Evolutionary conservation across 2,113 vertebrate species (phyloP).

Genomic region (Pituophis catenifer): DNA sequence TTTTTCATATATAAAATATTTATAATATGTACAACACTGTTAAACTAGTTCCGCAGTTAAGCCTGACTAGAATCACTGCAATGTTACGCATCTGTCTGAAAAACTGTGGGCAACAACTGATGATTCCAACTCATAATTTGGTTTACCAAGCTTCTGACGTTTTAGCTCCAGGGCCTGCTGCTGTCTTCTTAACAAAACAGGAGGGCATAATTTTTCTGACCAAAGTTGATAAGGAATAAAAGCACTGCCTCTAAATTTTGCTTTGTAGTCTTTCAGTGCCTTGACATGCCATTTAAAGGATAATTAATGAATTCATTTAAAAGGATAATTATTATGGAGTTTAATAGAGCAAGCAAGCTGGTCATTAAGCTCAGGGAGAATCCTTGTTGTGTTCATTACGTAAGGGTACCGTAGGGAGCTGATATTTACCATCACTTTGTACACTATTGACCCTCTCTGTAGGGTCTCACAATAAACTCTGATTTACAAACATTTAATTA

Average conservation of each 20-base stretch:
- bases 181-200: neutral
- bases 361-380: constrained; percentile 69
- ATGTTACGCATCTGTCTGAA: neutral
- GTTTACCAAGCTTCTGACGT: neutral
- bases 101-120: neutral
- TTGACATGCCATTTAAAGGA: constrained; percentile 68
- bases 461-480: constrained; percentile 59
- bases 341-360: constrained; percentile 67
- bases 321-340: constrained; percentile 70
- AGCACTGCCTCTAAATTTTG: constrained; percentile 39
- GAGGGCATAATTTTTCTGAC: neutral
- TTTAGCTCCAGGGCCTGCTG: neutral
- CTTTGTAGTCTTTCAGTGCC: constrained; percentile 60
- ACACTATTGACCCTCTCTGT: constrained; percentile 54
- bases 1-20: neutral
- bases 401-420: constrained; percentile 70
- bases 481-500: constrained; percentile 60
- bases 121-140: neutral
- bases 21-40: neutral
- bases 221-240: neutral
- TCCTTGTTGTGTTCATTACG: constrained; percentile 67
- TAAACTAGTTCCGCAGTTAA: neutral
- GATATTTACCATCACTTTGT: constrained; percentile 69
- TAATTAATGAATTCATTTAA: constrained; percentile 74
- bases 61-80: neutral